phyloP scores from a whole-genome alignment of 1,140 invertebrate genomes.

The Drosophila littoralis region DNA sequence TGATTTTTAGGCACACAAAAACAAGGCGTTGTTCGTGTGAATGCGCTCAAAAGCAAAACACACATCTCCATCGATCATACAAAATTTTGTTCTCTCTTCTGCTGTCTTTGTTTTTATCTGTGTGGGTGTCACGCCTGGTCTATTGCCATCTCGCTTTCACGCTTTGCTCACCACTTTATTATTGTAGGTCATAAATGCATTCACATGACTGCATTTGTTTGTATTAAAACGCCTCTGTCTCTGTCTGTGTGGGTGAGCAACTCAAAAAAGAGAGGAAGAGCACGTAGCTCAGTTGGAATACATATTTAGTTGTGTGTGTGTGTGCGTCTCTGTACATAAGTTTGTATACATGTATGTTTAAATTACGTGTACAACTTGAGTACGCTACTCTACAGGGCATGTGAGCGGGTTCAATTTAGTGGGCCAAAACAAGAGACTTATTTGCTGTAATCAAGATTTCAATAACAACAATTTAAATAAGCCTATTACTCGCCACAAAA shows the following conservation, averaged over 20 bases:
- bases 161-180: conserved; percentile 44
- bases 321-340: background rate
- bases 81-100: conserved; percentile 22
- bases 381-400: conserved; percentile 8
- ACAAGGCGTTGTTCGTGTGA: conserved; percentile 23
- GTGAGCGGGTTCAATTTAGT: background rate
- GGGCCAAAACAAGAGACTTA: background rate
- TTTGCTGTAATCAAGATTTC: background rate
- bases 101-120: conserved; percentile 13
- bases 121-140: conserved; percentile 22
- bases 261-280: background rate
- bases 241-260: conserved; percentile 13
- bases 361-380: conserved; percentile 33
- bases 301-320: background rate
- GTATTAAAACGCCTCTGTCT: conserved; percentile 22
- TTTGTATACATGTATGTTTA: background rate
- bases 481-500: no score
- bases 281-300: conserved; percentile 15
- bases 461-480: no score
- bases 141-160: conserved; percentile 45
- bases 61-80: conserved; percentile 12
- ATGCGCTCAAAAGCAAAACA: conserved; percentile 1
- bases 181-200: conserved; percentile 78
- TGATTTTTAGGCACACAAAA: conserved; percentile 26
- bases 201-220: conserved; percentile 63